phyloP scores from a whole-genome alignment of 2,113 vertebrate species.

The Istiophorus platypterus region DNA sequence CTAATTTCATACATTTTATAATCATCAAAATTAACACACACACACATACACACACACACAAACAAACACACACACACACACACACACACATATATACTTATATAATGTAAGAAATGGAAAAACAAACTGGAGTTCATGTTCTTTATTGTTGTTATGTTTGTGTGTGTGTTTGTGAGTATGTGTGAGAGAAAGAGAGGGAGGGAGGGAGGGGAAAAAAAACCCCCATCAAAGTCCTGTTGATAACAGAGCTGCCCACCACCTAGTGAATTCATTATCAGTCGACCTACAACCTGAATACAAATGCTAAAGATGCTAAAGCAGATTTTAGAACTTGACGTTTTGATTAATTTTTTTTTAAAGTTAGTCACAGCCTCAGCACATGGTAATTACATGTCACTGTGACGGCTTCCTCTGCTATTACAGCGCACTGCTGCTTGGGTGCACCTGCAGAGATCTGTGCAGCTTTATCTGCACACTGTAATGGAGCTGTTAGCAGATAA shows the following conservation, averaged over 20 bases:
- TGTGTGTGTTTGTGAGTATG: background rate
- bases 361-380: conserved; percentile 4
- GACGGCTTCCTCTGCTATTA: conserved; percentile 59
- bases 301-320: conserved; percentile 24
- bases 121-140: background rate
- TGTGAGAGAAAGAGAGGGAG: background rate
- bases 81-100: background rate
- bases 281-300: conserved; percentile 13
- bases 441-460: conserved; percentile 67
- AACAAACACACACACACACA: background rate
- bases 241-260: background rate
- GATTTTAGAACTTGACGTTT: conserved; percentile 35
- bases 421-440: conserved; percentile 26
- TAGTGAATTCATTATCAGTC: conserved; percentile 1
- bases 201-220: background rate
- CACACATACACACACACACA: background rate
- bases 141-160: background rate
- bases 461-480: conserved; percentile 64
- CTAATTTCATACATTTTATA: background rate
- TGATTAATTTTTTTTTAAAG: conserved; percentile 41
- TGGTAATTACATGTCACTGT: conserved; percentile 71
- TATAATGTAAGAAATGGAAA: background rate
- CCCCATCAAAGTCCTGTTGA: background rate
- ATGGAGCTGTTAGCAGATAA: conserved; percentile 71
- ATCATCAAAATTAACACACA: background rate